Conservation (phyloP, 2,797 vertebrate species). For the Micropoecilia bifurca region DNA sequence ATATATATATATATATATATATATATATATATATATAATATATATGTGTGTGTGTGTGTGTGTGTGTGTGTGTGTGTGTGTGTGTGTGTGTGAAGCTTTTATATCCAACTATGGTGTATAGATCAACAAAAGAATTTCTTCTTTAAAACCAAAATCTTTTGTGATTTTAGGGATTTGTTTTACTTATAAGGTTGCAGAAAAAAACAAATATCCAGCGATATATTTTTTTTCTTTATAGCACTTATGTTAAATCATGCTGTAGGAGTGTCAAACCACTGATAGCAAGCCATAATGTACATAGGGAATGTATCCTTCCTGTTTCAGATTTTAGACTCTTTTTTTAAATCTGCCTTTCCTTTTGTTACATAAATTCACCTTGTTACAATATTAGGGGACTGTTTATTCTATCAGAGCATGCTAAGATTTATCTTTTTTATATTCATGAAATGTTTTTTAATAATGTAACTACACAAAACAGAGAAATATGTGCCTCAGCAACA, state of each 20-base stretch:
- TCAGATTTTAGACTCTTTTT: conserved; percentile 36
- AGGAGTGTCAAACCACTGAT: conserved; percentile 24
- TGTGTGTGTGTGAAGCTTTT: conserved; percentile 29
- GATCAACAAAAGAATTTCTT: conserved; percentile 31
- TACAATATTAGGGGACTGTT: conserved; percentile 20
- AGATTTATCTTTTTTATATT: conserved; percentile 54
- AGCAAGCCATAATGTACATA: conserved; percentile 53
- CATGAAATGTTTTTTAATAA: conserved; percentile 22
- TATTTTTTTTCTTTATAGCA: background rate
- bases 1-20: no score
- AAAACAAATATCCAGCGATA: conserved; percentile 6
- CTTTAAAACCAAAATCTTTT: conserved; percentile 19
- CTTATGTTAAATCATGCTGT: conserved; percentile 23
- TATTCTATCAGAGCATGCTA: conserved; percentile 32
- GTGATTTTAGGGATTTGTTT: conserved; percentile 26
- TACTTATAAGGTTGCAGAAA: conserved; percentile 18
- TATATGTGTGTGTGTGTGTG: no score
- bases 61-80: no score
- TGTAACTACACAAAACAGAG: conserved; percentile 34
- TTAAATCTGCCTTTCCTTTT: conserved; percentile 38
- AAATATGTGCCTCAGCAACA: conserved; percentile 75
- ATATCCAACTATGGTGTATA: conserved; percentile 38
- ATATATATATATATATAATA: no score
- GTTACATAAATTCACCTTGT: conserved; percentile 26
- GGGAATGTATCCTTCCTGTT: conserved; percentile 54